A percentile compares a stretch with the other conserved stretches of the same genome.
These are phyloP conservation scores for Stenichneumon culpator DNA, from an alignment of 2,888 invertebrate genomes.

Conservation along the genomic window DNA sequence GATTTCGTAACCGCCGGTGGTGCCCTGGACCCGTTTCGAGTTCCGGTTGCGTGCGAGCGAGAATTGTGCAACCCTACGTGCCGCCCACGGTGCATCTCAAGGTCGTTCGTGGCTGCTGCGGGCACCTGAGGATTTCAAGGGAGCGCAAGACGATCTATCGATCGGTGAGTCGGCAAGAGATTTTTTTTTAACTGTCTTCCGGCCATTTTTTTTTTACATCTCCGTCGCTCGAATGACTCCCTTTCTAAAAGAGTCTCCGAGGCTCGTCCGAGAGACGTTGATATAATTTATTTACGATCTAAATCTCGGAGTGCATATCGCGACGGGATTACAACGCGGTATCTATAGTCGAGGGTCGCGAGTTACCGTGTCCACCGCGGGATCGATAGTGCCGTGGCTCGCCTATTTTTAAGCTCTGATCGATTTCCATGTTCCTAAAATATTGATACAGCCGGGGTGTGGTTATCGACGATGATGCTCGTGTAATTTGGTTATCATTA, in stretches of 20 bases:
- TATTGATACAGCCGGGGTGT: slow-evolving; percentile 21
- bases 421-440: slow-evolving; percentile 46
- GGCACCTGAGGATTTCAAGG: slow-evolving; percentile 43
- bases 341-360: slow-evolving; percentile 49
- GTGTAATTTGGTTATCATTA: not conserved
- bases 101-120: slow-evolving; percentile 47
- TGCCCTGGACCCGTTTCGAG: slow-evolving; percentile 18
- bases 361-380: slow-evolving; percentile 41
- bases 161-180: slow-evolving; percentile 51
- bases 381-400: slow-evolving; percentile 59
- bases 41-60: slow-evolving; percentile 42
- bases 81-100: slow-evolving; percentile 49
- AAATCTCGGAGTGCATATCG: slow-evolving; percentile 5
- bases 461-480: slow-evolving; percentile 22
- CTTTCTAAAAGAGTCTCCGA: slow-evolving; percentile 15
- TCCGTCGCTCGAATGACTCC: not conserved
- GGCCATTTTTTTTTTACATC: not conserved
- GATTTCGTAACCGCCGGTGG: slow-evolving; percentile 31
- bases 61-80: slow-evolving; percentile 46
- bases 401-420: slow-evolving; percentile 57
- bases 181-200: not conserved
- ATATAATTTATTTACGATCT: slow-evolving; percentile 31
- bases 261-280: not conserved
- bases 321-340: slow-evolving; percentile 29
- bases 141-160: not conserved